Percentiles rank a stretch among this genome's conserved stretches.
These are phyloP conservation scores for Parazoanthus swiftii DNA, from an alignment of 92 coral and sea anemone genomes.

Conservation along the genomic window DNA sequence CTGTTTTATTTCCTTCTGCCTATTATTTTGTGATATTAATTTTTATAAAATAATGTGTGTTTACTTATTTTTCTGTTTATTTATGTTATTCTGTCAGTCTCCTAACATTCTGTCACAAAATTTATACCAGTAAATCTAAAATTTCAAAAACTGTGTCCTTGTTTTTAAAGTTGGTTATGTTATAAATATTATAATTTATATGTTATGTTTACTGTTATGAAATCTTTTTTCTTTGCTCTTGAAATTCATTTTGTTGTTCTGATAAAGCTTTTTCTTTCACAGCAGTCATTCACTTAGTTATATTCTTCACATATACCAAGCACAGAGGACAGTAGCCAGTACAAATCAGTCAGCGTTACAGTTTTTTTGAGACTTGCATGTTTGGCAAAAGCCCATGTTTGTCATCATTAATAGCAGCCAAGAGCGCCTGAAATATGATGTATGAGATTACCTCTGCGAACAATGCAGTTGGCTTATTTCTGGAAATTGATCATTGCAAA, in stretches of 20 bases:
- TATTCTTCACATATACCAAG: slow-evolving; percentile 37
- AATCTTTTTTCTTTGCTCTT: neutral
- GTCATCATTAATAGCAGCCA: slow-evolving; percentile 9
- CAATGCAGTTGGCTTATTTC: slow-evolving; percentile 41
- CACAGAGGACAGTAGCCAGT: slow-evolving; percentile 38
- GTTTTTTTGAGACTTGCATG: slow-evolving; percentile 28
- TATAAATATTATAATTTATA: neutral
- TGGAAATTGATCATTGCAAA: slow-evolving; percentile 24
- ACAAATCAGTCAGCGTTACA: slow-evolving; percentile 35
- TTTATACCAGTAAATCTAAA: neutral
- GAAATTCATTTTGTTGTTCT: slow-evolving; percentile 25
- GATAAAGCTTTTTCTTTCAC: slow-evolving; percentile 44
- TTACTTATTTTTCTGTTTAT: no score
- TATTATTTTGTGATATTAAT: no score
- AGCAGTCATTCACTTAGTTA: slow-evolving; percentile 38
- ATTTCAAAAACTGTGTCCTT: no score
- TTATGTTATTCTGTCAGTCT: neutral
- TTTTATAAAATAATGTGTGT: no score
- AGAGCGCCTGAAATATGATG: slow-evolving; percentile 2
- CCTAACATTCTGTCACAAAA: neutral
- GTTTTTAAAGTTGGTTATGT: neutral
- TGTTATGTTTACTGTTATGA: neutral
- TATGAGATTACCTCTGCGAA: slow-evolving; percentile 53
- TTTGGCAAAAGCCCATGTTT: slow-evolving; percentile 47
- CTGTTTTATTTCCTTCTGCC: no score